These are phyloP conservation scores for Lasioglossum leucozonium DNA, from an alignment of 2,888 invertebrate genomes.

Conservation along the genomic window DNA sequence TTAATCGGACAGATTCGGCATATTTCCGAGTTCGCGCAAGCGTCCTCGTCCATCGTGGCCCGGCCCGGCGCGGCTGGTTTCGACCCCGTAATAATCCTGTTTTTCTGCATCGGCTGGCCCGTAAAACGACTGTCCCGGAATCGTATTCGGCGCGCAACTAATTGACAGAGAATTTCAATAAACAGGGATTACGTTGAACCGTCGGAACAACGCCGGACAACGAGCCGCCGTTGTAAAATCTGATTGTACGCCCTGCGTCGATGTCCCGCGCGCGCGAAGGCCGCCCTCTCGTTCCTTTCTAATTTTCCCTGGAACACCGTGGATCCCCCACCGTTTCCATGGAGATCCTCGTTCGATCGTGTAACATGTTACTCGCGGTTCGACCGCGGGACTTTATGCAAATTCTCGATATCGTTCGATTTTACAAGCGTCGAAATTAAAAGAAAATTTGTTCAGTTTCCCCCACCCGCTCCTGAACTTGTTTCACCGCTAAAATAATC, in stretches of 20 bases:
- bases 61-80: background rate
- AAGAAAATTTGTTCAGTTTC: background rate
- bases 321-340: background rate
- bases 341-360: background rate
- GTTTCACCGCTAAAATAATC: background rate
- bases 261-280: background rate
- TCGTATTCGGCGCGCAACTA: conserved; percentile 36
- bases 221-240: conserved; percentile 33
- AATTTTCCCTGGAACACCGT: background rate
- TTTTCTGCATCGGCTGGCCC: conserved; percentile 40
- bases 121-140: conserved; percentile 11
- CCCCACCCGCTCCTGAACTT: background rate
- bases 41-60: background rate
- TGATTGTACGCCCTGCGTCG: conserved; percentile 4
- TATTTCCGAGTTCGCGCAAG: conserved; percentile 32
- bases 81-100: conserved; percentile 43
- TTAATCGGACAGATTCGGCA: conserved; percentile 62
- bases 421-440: background rate
- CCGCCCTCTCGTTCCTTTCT: background rate
- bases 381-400: background rate
- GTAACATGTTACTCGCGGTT: background rate
- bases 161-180: conserved; percentile 58
- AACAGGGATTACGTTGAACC: conserved; percentile 45
- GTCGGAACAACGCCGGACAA: conserved; percentile 28
- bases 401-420: background rate